Percentiles rank a stretch among this genome's conserved stretches.
Evolutionary conservation across 1,140 invertebrate species (phyloP).

Genomic region (Cyclina sinensis): DNA sequence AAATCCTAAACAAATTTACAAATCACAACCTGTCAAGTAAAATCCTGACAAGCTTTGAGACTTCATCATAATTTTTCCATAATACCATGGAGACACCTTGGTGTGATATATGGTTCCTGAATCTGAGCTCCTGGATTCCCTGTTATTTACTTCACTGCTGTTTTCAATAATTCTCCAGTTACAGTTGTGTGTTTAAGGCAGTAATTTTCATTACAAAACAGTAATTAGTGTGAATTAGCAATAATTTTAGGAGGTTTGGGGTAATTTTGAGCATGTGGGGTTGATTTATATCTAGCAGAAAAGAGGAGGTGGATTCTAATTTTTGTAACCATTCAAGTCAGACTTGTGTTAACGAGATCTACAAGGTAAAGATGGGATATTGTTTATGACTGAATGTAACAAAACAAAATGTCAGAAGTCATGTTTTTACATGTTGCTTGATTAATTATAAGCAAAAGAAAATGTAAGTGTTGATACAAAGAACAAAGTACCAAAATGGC

Average conservation of each 20-base stretch:
- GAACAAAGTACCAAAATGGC: too few relatives aligned
- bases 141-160: background rate
- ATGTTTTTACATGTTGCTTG: too few relatives aligned
- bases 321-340: background rate
- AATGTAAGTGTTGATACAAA: too few relatives aligned
- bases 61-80: background rate
- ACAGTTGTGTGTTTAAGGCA: conserved; percentile 34
- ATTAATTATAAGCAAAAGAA: too few relatives aligned
- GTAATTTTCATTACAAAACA: conserved; percentile 43
- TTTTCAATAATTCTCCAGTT: conserved; percentile 22
- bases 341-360: background rate
- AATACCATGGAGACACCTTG: background rate
- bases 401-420: too few relatives aligned
- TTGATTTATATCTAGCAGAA: conserved; percentile 18
- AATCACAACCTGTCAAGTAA: too few relatives aligned
- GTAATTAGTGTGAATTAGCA: conserved; percentile 42
- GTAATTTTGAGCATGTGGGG: conserved; percentile 25
- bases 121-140: background rate
- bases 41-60: background rate
- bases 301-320: background rate
- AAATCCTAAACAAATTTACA: too few relatives aligned
- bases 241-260: conserved; percentile 32
- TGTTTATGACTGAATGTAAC: too few relatives aligned
- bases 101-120: background rate
- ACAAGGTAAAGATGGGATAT: too few relatives aligned